These are phyloP conservation scores for Clanis bilineata DNA, from an alignment of 2,888 invertebrate genomes.

Conservation along the genomic window DNA sequence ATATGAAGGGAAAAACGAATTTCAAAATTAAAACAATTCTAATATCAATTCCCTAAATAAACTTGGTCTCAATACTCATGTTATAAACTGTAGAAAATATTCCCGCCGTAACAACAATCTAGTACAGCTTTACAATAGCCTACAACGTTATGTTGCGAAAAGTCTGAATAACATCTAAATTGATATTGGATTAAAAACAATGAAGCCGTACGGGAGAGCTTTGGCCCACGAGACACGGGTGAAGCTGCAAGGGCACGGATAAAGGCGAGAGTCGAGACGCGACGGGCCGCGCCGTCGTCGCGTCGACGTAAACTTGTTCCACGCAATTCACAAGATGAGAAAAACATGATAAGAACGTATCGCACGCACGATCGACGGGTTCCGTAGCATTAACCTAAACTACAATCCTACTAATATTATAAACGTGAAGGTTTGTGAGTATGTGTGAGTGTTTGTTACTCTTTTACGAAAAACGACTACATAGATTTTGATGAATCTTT, in stretches of 20 bases:
- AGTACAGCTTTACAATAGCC: not conserved
- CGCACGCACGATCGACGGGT: not conserved
- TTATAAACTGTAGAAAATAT: not conserved
- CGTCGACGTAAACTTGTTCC: slow-evolving; percentile 14
- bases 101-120: not conserved
- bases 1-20: too few relatives aligned
- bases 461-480: too few relatives aligned
- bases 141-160: not conserved
- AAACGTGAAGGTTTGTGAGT: too few relatives aligned
- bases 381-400: not conserved
- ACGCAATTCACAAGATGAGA: slow-evolving; percentile 14
- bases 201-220: slow-evolving; percentile 14
- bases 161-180: slow-evolving; percentile 10
- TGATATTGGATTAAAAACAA: slow-evolving; percentile 17
- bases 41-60: too few relatives aligned
- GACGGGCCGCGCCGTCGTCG: slow-evolving; percentile 13
- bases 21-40: too few relatives aligned
- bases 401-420: too few relatives aligned
- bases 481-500: too few relatives aligned
- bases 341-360: not conserved
- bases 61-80: too few relatives aligned
- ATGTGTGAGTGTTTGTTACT: too few relatives aligned
- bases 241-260: slow-evolving; percentile 19
- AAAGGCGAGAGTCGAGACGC: not conserved
- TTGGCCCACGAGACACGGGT: slow-evolving; percentile 17